Evolutionary conservation across 2,888 invertebrate species (phyloP), one percentile per base, ranked within the genome.

Genomic region (Entomobrya multifasciata): DNA sequence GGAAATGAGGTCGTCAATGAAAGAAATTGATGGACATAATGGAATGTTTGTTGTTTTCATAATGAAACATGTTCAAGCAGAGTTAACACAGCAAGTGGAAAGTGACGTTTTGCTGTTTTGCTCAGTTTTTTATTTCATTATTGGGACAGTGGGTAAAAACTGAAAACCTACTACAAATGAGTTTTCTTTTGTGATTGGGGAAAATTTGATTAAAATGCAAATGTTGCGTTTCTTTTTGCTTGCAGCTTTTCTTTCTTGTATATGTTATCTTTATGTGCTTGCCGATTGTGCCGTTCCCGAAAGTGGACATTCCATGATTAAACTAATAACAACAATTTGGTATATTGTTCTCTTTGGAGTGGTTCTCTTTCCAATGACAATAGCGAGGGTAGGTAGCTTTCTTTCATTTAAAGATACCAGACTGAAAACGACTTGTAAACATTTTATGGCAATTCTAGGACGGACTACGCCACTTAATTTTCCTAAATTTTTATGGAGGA

Each of bases 51-150:
- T 89, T 5, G 86, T 87, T 17, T 89, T 83, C 27, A 82, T 82
- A 47, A 41, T 90, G 82, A 89, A 89, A 36, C 85, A 87, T 57
- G 25, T 87, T n/a, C 89, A 89, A 55, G 88, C 83, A 10, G 88
- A 89, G 55, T 36, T 88, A 82, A 77, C 87, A 5, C n/a, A 57
- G 13, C 65, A 78, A 10, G 47, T 89, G 0, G 89, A 90, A 65
- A 36, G 76, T 8, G 90, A 90, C 60, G 62, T 88, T 6, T 17
- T 88, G 8, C 85, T 88, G 22, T 89, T 76, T 44, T 82, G 77
- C 30, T 88, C 83, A 11, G 57, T 88, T 15, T 89, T 89, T 41
- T 86, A 89, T 15, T 52, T 80, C 1, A 85, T 89, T n/a, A 52
- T 83, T 72, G 88, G 85, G 2, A 13, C 78, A 11, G 44, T 81